Conservation (phyloP, 1,140 invertebrate genomes). For the Heliconius nattereri region DNA sequence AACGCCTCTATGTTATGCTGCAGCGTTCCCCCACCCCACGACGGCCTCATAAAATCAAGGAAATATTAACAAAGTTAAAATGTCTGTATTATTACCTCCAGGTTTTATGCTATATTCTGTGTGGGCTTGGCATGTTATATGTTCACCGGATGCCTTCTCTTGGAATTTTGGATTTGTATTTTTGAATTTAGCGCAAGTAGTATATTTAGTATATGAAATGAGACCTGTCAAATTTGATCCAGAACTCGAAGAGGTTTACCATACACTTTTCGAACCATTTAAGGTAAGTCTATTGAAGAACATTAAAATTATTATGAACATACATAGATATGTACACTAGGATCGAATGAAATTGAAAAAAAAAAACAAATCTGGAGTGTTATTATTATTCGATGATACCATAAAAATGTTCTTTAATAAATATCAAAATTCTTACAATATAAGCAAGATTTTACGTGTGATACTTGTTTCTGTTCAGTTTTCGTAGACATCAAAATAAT, state of each 20-base stretch:
- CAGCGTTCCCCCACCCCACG: too few species aligned
- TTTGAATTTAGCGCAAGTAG: conserved; percentile 91
- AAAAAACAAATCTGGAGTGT: too few species aligned
- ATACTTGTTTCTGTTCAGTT: too few species aligned
- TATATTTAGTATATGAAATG: conserved; percentile 91
- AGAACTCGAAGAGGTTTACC: conserved; percentile 92
- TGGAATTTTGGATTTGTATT: conserved; percentile 94
- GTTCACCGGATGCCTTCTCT: conserved; percentile 93
- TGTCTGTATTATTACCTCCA: conserved; percentile 59
- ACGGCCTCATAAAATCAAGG: not conserved
- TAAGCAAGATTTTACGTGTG: too few species aligned
- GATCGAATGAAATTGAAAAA: too few species aligned
- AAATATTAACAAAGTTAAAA: not conserved
- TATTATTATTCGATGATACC: too few species aligned
- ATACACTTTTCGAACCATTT: conserved; percentile 90
- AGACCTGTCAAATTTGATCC: conserved; percentile 92
- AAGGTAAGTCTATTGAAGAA: conserved; percentile 82
- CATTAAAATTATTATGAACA: too few species aligned
- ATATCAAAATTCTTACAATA: too few species aligned
- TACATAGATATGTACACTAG: too few species aligned
- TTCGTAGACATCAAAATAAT: too few species aligned
- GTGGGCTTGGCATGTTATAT: conserved; percentile 95
- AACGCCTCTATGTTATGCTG: too few species aligned
- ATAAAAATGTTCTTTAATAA: too few species aligned
- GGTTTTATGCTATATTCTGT: conserved; percentile 91